A percentile compares a stretch with the other conserved stretches of the same genome.
Conservation (phyloP, 2,797 vertebrate genomes). For the Microctenopoma stevenorrisi region DNA sequence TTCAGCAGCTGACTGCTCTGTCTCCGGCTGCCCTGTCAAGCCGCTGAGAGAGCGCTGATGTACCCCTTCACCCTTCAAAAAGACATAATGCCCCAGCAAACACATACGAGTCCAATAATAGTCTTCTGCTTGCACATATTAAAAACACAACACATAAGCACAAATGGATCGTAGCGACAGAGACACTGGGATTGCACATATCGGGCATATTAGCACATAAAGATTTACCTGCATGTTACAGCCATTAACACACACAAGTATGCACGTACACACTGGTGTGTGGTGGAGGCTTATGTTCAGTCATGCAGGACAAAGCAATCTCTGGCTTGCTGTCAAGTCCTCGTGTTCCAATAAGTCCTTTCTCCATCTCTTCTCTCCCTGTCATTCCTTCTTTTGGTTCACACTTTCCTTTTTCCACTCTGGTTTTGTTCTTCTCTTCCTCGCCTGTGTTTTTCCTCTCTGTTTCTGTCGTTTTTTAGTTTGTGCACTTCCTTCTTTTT, state of each 20-base stretch:
- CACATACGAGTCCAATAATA: constrained; percentile 19
- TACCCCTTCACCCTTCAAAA: constrained; percentile 66
- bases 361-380: constrained; percentile 31
- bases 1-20: constrained; percentile 52
- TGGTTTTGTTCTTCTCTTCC: not conserved
- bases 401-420: not conserved
- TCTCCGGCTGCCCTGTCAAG: constrained; percentile 57
- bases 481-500: not conserved
- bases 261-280: constrained; percentile 16
- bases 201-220: constrained; percentile 26
- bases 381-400: not conserved
- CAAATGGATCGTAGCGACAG: constrained; percentile 6
- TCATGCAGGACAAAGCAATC: constrained; percentile 74
- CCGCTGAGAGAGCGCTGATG: constrained; percentile 58
- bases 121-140: constrained; percentile 1
- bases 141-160: not conserved
- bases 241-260: constrained; percentile 31
- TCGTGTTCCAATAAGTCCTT: constrained; percentile 66
- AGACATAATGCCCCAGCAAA: constrained; percentile 40
- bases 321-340: constrained; percentile 58
- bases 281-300: constrained; percentile 52
- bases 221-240: constrained; percentile 40
- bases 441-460: not conserved
- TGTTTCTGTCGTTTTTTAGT: not conserved
- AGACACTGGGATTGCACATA: constrained; percentile 24